These are phyloP conservation scores for Nowickia ferox DNA, from an alignment of 2,888 invertebrate species.

Conservation along the genomic window DNA sequence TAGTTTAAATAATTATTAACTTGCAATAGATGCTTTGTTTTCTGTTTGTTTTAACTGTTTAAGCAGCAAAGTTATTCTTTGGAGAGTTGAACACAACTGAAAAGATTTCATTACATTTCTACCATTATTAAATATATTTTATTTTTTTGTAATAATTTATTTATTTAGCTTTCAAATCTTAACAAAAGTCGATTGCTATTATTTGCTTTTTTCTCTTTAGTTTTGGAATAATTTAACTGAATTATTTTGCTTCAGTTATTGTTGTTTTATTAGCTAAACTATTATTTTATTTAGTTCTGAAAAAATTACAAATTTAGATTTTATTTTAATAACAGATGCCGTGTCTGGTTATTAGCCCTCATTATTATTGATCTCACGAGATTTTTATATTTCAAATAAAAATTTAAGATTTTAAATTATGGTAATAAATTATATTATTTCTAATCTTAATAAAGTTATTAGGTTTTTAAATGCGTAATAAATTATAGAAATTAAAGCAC, in stretches of 20 bases:
- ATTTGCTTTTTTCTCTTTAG: conserved; percentile 37
- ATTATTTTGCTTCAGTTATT: conserved; percentile 35
- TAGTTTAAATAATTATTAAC: not conserved
- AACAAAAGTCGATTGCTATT: conserved; percentile 52
- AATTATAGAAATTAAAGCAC: not conserved
- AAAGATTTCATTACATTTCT: conserved; percentile 75
- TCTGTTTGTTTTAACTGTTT: conserved; percentile 14
- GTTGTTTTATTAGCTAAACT: conserved; percentile 32
- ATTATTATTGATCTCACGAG: conserved; percentile 16
- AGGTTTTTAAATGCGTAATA: not conserved
- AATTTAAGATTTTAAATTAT: not conserved
- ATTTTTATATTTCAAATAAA: not conserved
- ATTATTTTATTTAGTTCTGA: conserved; percentile 19
- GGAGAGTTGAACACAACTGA: conserved; percentile 78
- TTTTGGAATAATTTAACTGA: conserved; percentile 46
- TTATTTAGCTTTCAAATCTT: conserved; percentile 56
- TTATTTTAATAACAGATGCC: conserved; percentile 1
- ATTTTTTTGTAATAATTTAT: conserved; percentile 18
- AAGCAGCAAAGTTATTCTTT: conserved; percentile 72
- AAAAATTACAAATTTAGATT: conserved; percentile 32
- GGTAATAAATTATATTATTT: conserved; percentile 3
- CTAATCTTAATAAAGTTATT: conserved; percentile 12
- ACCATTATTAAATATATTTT: conserved; percentile 76
- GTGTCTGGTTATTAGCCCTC: not conserved
- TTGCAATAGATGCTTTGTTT: conserved; percentile 13